Conservation (phyloP, 2,113 vertebrate species). For the Vireo altiloquus region DNA sequence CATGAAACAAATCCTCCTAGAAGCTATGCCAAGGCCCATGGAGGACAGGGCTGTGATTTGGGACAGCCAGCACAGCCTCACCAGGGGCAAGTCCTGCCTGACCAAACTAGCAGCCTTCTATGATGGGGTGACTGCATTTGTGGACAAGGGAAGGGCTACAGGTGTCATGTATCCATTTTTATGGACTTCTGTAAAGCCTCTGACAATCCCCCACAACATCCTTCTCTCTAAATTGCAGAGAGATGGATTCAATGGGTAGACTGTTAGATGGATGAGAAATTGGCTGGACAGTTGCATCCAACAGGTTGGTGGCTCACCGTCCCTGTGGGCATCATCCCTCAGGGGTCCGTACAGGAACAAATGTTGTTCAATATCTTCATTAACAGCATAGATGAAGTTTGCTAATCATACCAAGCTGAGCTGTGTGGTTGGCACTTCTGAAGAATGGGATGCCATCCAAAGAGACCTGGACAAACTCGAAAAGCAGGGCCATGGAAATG, state of each 20-base stretch:
- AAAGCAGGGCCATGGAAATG: not conserved
- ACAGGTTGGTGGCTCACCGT: not conserved
- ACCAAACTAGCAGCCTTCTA: not conserved
- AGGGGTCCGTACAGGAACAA: accelerated
- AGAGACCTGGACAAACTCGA: not conserved
- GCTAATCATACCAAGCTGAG: not conserved
- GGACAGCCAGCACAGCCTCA: not conserved
- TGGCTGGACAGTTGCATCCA: not conserved
- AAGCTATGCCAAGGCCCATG: too few relatives aligned
- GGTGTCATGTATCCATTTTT: not conserved
- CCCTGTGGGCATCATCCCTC: too few relatives aligned
- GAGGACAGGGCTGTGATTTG: not conserved
- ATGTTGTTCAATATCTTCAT: too few relatives aligned
- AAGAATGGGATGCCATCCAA: not conserved
- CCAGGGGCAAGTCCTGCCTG: not conserved
- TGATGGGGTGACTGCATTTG: too few relatives aligned
- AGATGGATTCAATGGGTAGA: not conserved
- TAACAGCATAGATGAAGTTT: accelerated
- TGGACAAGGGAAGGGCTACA: not conserved
- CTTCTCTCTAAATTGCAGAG: not conserved
- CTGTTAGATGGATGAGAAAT: not conserved
- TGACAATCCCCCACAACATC: not conserved
- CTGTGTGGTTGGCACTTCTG: too few relatives aligned
- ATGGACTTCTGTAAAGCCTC: not conserved
- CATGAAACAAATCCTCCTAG: not conserved